Conservation (phyloP, 2,113 vertebrate species). For the Lanius ludovicianus region DNA sequence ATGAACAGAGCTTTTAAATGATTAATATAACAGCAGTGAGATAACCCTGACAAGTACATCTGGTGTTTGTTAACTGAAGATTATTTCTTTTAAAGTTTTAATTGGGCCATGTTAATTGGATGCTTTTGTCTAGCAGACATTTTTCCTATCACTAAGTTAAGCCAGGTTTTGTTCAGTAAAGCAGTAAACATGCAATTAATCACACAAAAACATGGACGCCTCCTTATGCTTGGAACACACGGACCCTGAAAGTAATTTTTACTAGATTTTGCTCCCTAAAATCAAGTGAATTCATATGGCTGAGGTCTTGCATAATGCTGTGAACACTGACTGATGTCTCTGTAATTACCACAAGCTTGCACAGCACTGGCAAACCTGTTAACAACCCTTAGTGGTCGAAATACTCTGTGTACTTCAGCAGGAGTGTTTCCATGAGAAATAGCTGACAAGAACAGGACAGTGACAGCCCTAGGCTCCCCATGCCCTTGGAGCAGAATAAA, state of each 20-base stretch:
- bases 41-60: slow-evolving; percentile 49
- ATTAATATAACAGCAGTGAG: slow-evolving; percentile 42
- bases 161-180: slow-evolving; percentile 43
- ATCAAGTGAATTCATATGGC: neutral
- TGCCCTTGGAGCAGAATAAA: neutral
- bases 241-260: neutral
- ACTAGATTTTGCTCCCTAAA: neutral
- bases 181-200: slow-evolving; percentile 49
- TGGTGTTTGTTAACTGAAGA: slow-evolving; percentile 55
- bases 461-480: neutral
- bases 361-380: neutral
- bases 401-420: neutral
- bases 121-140: neutral
- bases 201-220: neutral
- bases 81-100: slow-evolving; percentile 52
- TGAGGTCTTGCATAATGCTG: neutral
- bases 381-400: neutral
- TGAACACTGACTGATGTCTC: neutral
- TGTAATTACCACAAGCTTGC: neutral
- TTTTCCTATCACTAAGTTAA: slow-evolving; percentile 13
- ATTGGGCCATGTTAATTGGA: slow-evolving; percentile 45
- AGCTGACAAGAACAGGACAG: neutral
- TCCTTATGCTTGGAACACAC: neutral
- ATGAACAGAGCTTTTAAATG: slow-evolving; percentile 21
- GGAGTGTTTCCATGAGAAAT: neutral